A percentile compares a stretch with the other conserved stretches of the same genome.
These are phyloP conservation scores for Philotrypesis tridentata DNA, from an alignment of 1,140 invertebrate species.

Conservation along the genomic window DNA sequence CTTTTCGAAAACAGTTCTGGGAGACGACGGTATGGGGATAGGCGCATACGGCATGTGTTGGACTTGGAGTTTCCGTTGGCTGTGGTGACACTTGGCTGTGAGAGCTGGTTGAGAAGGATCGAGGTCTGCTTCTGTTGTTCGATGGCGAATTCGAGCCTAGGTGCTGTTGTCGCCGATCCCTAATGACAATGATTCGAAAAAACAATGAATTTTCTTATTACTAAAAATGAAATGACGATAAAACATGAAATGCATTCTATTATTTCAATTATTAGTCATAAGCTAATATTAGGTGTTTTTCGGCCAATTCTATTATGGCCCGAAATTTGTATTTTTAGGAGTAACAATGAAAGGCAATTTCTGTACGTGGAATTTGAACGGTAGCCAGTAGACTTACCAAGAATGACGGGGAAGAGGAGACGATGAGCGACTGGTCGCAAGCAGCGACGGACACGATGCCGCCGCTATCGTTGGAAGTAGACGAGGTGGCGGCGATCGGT, in stretches of 20 bases:
- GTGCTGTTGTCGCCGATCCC: conserved; percentile 18
- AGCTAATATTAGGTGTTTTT: too few relatives aligned
- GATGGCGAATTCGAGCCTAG: background rate
- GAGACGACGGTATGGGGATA: conserved; percentile 25
- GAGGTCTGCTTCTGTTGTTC: conserved; percentile 48
- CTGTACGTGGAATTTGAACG: too few relatives aligned
- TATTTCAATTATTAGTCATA: too few relatives aligned
- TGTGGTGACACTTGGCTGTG: conserved; percentile 54
- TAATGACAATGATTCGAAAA: background rate
- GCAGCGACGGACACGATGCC: conserved; percentile 5
- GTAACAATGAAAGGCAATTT: too few relatives aligned
- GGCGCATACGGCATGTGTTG: conserved; percentile 42
- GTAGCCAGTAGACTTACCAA: conserved; percentile 11
- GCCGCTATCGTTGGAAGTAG: conserved; percentile 34
- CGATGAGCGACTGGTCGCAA: conserved; percentile 14
- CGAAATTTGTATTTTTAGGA: too few relatives aligned
- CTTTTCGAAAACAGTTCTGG: too few relatives aligned
- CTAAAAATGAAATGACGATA: too few relatives aligned
- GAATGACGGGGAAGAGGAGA: background rate
- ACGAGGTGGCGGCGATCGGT: conserved; percentile 59
- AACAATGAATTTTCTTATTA: too few relatives aligned
- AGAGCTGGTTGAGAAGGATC: conserved; percentile 55
- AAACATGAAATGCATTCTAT: too few relatives aligned
- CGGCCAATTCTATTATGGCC: too few relatives aligned
- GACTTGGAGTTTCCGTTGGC: conserved; percentile 34